Evolutionary conservation across 2,888 invertebrate species (phyloP).

Genomic region (Meghimatium bilineatum): DNA sequence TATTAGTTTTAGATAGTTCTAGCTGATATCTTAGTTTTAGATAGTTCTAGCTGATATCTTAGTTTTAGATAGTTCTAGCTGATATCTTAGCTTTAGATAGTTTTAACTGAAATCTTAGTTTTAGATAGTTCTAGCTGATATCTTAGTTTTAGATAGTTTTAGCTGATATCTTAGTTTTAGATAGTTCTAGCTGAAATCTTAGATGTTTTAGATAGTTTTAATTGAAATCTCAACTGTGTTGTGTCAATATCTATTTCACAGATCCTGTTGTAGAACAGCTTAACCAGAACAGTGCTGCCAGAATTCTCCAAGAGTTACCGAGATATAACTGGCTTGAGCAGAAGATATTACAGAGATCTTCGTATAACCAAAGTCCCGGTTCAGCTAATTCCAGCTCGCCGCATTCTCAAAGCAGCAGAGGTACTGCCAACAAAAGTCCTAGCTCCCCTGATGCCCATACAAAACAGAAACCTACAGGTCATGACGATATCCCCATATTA

Average conservation of each 20-base stretch:
- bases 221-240: too few species aligned
- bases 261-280: constrained; percentile 41
- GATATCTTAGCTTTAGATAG: too few species aligned
- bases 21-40: too few species aligned
- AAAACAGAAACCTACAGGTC: neutral
- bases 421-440: constrained; percentile 12
- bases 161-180: too few species aligned
- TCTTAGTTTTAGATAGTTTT: too few species aligned
- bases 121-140: too few species aligned
- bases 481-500: neutral
- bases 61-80: too few species aligned
- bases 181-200: too few species aligned
- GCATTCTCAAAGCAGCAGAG: constrained; percentile 21
- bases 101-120: too few species aligned
- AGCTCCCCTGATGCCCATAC: neutral
- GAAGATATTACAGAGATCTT: constrained; percentile 83
- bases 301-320: constrained; percentile 59
- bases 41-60: too few species aligned
- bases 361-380: constrained; percentile 39
- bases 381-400: neutral
- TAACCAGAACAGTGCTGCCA: constrained; percentile 50
- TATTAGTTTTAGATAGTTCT: too few species aligned
- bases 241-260: constrained; percentile 11
- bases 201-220: too few species aligned
- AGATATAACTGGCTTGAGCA: constrained; percentile 61